Evolutionary conservation across 2,797 vertebrate species (phyloP), one percentile per base, ranked within the genome.

Genomic region (Coreius guichenoti): DNA sequence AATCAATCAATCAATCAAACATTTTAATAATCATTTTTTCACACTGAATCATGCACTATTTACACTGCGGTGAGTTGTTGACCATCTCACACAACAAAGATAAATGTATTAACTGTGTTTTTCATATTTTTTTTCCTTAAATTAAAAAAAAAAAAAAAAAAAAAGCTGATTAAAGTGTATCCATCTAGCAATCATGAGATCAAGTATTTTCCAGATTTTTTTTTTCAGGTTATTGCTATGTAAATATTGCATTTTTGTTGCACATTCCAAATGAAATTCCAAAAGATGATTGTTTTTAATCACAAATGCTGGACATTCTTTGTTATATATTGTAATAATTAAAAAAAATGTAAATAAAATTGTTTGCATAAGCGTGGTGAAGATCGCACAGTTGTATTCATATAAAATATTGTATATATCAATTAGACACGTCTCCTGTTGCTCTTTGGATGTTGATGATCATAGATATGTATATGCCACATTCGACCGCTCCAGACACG

Each of bases 261-360:
- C 75, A 84, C 65, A 84, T 31, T 65, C 29, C 7, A 65, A 61
- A 63, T 49, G 47, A 49, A 49, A 49, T 65, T 75, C 43, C 33
- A 68, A 77, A 81, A 56, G 69, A 76, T 65, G 74, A 58, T 56
- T 68, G 63, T 80, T 74, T 83, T 26, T 86, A 86, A 11, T 80
- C 80, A 47, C 82, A 94, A 94, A 95, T 94, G 93, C 94, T 92
- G 94, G 93, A 90, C 92, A 94, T 94, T 94, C 51, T 92, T 79
- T 87, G 21, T 33, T 82, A 91, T 82, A 91, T 91, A 88, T 89
- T 91, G 90, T 89, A 70, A 88, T 90, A 83, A 86, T 87, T 56
- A 14, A 82, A 65, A 65, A 63, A 83, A 76, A 87, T 86, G 84
- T 65, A 81, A 79, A 39, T 84, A 86, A 51, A 87, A 31, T 17